Conservation (phyloP, 1,140 invertebrate genomes). For the Stegodyphus dumicola region DNA sequence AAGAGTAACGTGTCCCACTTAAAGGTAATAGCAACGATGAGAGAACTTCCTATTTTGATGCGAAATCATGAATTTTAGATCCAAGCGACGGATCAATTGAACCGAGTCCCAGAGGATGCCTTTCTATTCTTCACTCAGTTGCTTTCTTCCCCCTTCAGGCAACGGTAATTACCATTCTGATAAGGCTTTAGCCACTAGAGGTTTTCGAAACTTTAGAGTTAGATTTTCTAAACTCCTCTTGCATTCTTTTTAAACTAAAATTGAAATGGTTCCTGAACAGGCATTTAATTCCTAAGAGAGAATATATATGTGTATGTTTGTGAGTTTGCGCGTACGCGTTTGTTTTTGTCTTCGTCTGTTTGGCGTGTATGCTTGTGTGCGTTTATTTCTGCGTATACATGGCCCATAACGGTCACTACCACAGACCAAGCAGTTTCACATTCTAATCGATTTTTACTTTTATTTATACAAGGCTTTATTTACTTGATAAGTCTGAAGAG, state of each 20-base stretch:
- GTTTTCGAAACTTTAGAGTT: conserved; percentile 30
- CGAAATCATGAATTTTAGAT: conserved; percentile 55
- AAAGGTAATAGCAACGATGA: conserved; percentile 49
- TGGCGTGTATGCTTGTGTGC: too few species aligned
- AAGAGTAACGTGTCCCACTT: conserved; percentile 32
- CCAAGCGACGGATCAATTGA: neutral
- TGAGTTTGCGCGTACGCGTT: too few species aligned
- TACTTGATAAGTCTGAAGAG: too few species aligned
- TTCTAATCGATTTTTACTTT: too few species aligned
- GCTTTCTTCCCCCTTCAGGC: conserved; percentile 19
- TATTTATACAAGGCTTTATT: too few species aligned
- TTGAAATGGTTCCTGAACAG: conserved; percentile 32
- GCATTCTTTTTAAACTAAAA: conserved; percentile 25
- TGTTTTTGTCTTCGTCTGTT: too few species aligned
- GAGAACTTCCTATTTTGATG: conserved; percentile 49
- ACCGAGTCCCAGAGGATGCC: conserved; percentile 5
- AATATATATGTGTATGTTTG: neutral
- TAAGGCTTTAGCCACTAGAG: conserved; percentile 43
- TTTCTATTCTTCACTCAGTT: conserved; percentile 51
- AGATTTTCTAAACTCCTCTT: conserved; percentile 9
- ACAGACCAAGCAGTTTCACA: too few species aligned
- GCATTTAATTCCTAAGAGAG: conserved; percentile 33
- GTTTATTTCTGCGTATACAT: too few species aligned
- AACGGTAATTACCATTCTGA: conserved; percentile 55
- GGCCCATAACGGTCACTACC: too few species aligned